A percentile compares a stretch with the other conserved stretches of the same genome.
phyloP scores from a whole-genome alignment of 2,113 vertebrate species.

The Strigops habroptila region DNA sequence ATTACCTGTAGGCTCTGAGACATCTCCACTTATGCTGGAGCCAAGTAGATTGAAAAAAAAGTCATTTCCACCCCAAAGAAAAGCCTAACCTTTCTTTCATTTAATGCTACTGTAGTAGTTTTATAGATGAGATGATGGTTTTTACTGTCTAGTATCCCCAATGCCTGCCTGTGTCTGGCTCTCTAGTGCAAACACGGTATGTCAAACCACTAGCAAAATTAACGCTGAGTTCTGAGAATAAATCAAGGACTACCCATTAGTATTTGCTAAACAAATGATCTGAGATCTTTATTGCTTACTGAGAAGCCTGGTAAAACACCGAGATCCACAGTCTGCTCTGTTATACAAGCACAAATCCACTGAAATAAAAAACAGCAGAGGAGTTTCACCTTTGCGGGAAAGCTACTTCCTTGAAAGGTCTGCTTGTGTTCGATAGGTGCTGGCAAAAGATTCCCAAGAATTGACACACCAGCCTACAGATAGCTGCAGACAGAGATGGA shows the following conservation, averaged over 20 bases:
- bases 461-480: not conserved
- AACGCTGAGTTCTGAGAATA: not conserved
- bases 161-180: not conserved
- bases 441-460: not conserved
- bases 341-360: not conserved
- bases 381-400: not conserved
- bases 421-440: not conserved
- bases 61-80: not conserved
- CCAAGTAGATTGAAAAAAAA: not conserved
- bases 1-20: slow-evolving; percentile 24
- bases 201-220: not conserved
- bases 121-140: not conserved
- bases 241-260: not conserved
- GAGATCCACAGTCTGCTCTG: not conserved
- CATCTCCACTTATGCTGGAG: not conserved
- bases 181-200: not conserved
- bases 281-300: not conserved
- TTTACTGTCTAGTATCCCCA: not conserved
- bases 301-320: not conserved
- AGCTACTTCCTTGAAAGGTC: not conserved
- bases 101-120: not conserved
- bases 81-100: not conserved
- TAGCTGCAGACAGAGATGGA: not conserved
- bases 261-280: not conserved
- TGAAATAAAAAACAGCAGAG: not conserved